These are phyloP conservation scores for Margaritifera margaritifera DNA, from an alignment of 2,888 invertebrate genomes.

Conservation along the genomic window DNA sequence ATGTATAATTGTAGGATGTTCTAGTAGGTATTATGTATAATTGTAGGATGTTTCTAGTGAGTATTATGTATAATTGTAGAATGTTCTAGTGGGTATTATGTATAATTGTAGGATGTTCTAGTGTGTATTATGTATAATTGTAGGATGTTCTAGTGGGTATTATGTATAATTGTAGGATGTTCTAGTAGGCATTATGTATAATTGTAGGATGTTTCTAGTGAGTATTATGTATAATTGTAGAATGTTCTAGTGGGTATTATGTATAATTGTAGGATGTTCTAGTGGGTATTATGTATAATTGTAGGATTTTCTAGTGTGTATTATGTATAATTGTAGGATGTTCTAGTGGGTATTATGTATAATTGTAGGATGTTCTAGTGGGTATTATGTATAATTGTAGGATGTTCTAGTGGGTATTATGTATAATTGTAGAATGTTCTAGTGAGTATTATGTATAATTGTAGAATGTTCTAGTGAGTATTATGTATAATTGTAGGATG, in stretches of 20 bases:
- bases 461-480: slow-evolving; percentile 62
- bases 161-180: slow-evolving; percentile 67
- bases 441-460: slow-evolving; percentile 58
- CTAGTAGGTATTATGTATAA: slow-evolving; percentile 58
- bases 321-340: slow-evolving; percentile 67
- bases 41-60: slow-evolving; percentile 64
- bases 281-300: slow-evolving; percentile 58
- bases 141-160: slow-evolving; percentile 62
- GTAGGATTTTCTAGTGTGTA: slow-evolving; percentile 62
- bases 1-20: slow-evolving; percentile 67
- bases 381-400: slow-evolving; percentile 63
- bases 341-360: slow-evolving; percentile 58
- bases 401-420: slow-evolving; percentile 58
- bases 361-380: slow-evolving; percentile 63
- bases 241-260: slow-evolving; percentile 58
- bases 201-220: slow-evolving; percentile 63
- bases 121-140: slow-evolving; percentile 57
- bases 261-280: slow-evolving; percentile 67
- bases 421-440: slow-evolving; percentile 67
- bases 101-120: slow-evolving; percentile 64
- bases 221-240: slow-evolving; percentile 63
- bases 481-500: slow-evolving; percentile 67
- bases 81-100: slow-evolving; percentile 62
- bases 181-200: slow-evolving; percentile 58
- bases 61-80: slow-evolving; percentile 61